Percentiles rank a stretch among this genome's conserved stretches.
These are phyloP conservation scores for Nasonia giraulti DNA, from an alignment of 1,140 invertebrate genomes.

Conservation along the genomic window DNA sequence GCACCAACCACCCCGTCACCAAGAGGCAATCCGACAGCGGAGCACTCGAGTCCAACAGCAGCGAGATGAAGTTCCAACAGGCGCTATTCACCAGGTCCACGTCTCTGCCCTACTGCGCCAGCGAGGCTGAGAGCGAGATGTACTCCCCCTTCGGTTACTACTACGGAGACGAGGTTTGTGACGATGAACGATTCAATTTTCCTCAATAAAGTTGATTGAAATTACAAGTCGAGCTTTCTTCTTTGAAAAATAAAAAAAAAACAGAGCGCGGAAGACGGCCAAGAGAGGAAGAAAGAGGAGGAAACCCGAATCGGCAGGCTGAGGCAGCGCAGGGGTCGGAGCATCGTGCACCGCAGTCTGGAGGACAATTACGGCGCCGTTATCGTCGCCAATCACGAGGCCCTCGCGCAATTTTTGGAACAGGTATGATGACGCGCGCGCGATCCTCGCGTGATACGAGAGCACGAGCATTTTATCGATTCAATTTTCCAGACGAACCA, in stretches of 20 bases:
- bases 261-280: slow-evolving; percentile 70
- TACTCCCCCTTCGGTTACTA: slow-evolving; percentile 87
- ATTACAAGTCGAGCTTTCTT: too few relatives aligned
- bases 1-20: slow-evolving; percentile 60
- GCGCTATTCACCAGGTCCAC: slow-evolving; percentile 74
- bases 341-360: slow-evolving; percentile 86
- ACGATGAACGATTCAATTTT: background rate
- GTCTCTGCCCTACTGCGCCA: slow-evolving; percentile 85
- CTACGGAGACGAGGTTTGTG: slow-evolving; percentile 68
- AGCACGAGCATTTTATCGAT: background rate
- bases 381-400: slow-evolving; percentile 91
- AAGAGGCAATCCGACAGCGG: slow-evolving; percentile 74
- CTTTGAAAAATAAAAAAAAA: too few relatives aligned
- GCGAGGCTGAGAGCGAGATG: slow-evolving; percentile 84
- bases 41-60: slow-evolving; percentile 66
- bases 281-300: slow-evolving; percentile 73
- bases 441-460: background rate
- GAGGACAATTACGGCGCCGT: slow-evolving; percentile 92
- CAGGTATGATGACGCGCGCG: slow-evolving; percentile 77
- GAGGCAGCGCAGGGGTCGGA: slow-evolving; percentile 83
- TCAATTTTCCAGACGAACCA: slow-evolving; percentile 79
- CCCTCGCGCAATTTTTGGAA: slow-evolving; percentile 87
- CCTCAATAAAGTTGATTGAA: too few relatives aligned
- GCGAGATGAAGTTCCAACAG: slow-evolving; percentile 69
- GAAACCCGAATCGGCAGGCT: slow-evolving; percentile 75